phyloP scores from a whole-genome alignment of 2,113 vertebrate genomes.

The Larimichthys crocea region DNA sequence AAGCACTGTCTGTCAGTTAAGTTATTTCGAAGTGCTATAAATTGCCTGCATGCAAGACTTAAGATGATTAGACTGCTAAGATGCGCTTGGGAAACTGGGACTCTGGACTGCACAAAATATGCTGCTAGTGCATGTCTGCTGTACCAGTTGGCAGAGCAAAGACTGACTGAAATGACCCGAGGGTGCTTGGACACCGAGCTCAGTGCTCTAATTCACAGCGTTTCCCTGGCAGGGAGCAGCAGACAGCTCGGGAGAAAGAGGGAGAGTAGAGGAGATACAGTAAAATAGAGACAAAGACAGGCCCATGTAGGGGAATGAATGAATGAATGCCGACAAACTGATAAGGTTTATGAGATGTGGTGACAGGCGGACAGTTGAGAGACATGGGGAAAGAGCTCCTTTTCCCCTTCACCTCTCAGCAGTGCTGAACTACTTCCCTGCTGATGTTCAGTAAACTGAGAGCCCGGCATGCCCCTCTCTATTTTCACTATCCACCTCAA shows the following conservation, averaged over 20 bases:
- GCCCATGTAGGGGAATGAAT: conserved; percentile 1
- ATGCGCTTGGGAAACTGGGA: conserved; percentile 60
- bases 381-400: neutral
- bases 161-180: conserved; percentile 72
- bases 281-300: conserved; percentile 38
- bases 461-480: neutral
- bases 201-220: conserved; percentile 73
- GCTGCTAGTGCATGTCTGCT: conserved; percentile 69
- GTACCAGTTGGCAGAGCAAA: conserved; percentile 69
- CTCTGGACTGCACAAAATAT: conserved; percentile 63
- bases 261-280: conserved; percentile 13
- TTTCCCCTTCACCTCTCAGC: conserved; percentile 32
- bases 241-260: conserved; percentile 46
- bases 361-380: conserved; percentile 20
- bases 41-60: conserved; percentile 27
- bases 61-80: conserved; percentile 37
- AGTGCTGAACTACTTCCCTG: conserved; percentile 52
- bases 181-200: conserved; percentile 71
- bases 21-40: conserved; percentile 13
- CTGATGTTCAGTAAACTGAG: conserved; percentile 36
- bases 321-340: conserved; percentile 47
- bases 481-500: conserved; percentile 44
- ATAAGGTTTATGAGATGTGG: conserved; percentile 39
- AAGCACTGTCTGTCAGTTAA: neutral
- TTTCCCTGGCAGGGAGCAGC: conserved; percentile 62